Percentiles rank a stretch among this genome's conserved stretches.
phyloP scores from a whole-genome alignment of 2,888 invertebrate species.

The Drosophila bunnanda region DNA sequence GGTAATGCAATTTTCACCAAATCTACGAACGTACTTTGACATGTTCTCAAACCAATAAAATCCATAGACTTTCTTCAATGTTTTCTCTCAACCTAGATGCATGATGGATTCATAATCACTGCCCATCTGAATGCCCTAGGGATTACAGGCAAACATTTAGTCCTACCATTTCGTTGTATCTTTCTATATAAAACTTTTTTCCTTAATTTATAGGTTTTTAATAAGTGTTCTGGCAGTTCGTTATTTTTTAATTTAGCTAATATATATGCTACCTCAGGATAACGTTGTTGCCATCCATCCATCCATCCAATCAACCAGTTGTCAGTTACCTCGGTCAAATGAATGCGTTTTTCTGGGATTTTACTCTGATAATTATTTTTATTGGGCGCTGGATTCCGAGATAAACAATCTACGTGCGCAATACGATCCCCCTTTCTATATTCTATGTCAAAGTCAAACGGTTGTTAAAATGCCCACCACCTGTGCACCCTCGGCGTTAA shows the following conservation, averaged over 20 bases:
- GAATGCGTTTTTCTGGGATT: neutral
- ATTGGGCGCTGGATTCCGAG: neutral
- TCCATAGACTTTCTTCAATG: too few relatives aligned
- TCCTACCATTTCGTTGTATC: neutral
- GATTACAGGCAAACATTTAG: slow-evolving; percentile 12
- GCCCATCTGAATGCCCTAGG: slow-evolving; percentile 8
- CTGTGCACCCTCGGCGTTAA: slow-evolving; percentile 3
- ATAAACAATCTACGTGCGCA: neutral
- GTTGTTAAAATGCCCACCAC: neutral
- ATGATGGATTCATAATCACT: slow-evolving; percentile 8
- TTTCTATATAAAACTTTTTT: too few relatives aligned
- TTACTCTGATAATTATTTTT: neutral
- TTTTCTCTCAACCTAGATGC: slow-evolving; percentile 6
- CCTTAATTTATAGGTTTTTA: too few relatives aligned
- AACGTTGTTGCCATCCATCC: too few relatives aligned
- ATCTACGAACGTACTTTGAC: slow-evolving; percentile 1
- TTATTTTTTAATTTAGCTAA: neutral
- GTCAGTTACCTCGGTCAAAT: neutral
- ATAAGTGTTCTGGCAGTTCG: neutral
- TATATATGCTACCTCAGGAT: neutral
- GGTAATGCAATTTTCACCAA: too few relatives aligned
- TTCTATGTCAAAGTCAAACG: neutral
- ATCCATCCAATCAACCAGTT: neutral
- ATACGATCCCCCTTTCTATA: neutral
- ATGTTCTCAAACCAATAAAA: too few relatives aligned